Evolutionary conservation across 2,113 vertebrate genomes (phyloP).

Genomic region (Neotoma lepida): DNA sequence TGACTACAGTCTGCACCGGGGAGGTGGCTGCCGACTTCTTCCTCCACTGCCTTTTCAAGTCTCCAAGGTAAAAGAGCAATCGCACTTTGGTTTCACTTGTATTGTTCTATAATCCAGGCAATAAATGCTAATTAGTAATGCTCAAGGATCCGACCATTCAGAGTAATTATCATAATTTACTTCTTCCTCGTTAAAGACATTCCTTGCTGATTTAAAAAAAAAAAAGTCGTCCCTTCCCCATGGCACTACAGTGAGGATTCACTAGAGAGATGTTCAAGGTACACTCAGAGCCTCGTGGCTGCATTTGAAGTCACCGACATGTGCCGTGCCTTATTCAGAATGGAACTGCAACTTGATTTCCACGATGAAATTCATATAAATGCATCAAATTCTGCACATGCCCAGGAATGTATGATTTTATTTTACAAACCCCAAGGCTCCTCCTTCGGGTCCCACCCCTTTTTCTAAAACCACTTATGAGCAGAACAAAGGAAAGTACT

Average conservation of each 20-base stretch:
- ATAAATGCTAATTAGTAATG: conserved; percentile 91
- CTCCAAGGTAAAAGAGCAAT: conserved; percentile 85
- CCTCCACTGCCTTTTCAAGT: conserved; percentile 81
- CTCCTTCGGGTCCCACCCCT: conserved; percentile 57
- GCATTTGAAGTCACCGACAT: background rate
- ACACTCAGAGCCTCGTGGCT: background rate
- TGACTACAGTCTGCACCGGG: conserved; percentile 37
- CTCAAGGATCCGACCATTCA: conserved; percentile 87
- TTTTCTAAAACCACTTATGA: conserved; percentile 83
- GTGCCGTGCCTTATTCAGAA: conserved; percentile 66
- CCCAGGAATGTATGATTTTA: conserved; percentile 71
- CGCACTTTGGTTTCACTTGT: conserved; percentile 83
- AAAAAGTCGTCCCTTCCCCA: conserved; percentile 55
- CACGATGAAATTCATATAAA: conserved; percentile 66
- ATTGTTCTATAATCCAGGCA: conserved; percentile 90
- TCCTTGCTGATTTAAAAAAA: conserved; percentile 81
- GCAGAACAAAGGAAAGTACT: conserved; percentile 87
- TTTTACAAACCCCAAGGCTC: conserved; percentile 74
- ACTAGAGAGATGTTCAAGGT: conserved; percentile 53
- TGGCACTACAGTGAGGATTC: conserved; percentile 51
- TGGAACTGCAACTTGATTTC: conserved; percentile 64
- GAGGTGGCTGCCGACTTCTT: conserved; percentile 52
- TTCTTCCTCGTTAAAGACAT: conserved; percentile 86
- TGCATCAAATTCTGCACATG: conserved; percentile 71
- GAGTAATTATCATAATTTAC: conserved; percentile 89